Evolutionary conservation across 2,113 vertebrate species (phyloP).

Genomic region (Hippolais icterina): DNA sequence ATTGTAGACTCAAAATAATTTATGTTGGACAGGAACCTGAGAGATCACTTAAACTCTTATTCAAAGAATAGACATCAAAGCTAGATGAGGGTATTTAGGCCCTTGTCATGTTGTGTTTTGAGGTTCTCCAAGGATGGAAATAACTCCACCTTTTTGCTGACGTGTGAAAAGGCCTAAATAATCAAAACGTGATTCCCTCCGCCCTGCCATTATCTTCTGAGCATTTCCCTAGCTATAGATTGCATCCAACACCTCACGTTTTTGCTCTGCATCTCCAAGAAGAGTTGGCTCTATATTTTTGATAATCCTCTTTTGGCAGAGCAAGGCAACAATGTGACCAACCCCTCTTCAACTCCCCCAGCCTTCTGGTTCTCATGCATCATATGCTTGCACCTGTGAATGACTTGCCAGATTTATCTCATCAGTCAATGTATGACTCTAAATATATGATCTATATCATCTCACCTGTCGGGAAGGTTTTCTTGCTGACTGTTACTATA

Average conservation of each 20-base stretch:
- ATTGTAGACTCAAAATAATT: background rate
- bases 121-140: background rate
- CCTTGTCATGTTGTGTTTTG: background rate
- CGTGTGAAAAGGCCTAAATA: background rate
- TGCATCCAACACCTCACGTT: accelerated
- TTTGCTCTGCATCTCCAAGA: background rate
- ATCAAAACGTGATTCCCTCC: accelerated
- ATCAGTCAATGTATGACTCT: background rate
- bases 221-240: background rate
- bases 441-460: background rate
- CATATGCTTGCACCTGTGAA: background rate
- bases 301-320: background rate
- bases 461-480: background rate
- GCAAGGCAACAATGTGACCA: background rate
- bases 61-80: background rate
- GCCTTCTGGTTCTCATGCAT: background rate
- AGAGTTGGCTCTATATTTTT: background rate
- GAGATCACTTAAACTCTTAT: background rate
- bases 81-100: background rate
- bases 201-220: background rate
- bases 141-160: background rate
- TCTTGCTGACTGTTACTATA: background rate
- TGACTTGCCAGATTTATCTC: background rate
- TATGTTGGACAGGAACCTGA: background rate
- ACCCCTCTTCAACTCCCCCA: background rate